Conservation (phyloP, 2,888 invertebrate species). For the Ichneumoninae sp. region DNA sequence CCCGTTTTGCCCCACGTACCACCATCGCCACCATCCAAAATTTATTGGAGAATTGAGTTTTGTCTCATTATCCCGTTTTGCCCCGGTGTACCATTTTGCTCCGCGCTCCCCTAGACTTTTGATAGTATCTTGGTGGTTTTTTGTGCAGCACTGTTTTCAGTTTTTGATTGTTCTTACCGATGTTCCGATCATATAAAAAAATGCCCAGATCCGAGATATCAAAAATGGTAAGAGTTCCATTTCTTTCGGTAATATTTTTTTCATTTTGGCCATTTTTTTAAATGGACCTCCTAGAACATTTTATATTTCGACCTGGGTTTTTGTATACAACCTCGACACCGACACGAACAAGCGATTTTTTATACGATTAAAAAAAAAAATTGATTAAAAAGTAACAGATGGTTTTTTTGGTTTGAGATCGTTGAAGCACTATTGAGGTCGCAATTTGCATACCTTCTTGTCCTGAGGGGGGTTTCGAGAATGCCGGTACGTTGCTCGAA, state of each 20-base stretch:
- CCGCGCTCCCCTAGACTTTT: no score
- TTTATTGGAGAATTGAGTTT: no score
- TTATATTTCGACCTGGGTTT: neutral
- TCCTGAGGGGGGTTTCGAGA: slow-evolving; percentile 68
- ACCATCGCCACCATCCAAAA: no score
- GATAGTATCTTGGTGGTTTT: neutral
- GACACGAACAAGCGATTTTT: neutral
- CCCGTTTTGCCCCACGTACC: no score
- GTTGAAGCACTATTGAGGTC: neutral
- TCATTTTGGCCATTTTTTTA: neutral
- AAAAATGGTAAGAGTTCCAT: neutral
- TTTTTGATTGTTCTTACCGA: neutral
- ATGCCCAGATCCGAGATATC: neutral
- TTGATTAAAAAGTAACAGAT: neutral
- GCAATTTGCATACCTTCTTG: slow-evolving; percentile 28
- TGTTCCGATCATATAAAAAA: neutral
- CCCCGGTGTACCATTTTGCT: no score
- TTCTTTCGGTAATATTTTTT: neutral
- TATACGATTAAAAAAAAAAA: neutral
- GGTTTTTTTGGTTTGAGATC: neutral
- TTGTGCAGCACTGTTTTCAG: neutral
- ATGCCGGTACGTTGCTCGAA: slow-evolving; percentile 71
- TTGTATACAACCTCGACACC: neutral
- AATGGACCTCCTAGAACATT: neutral
- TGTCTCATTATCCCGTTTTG: no score